Evolutionary conservation across 2,113 vertebrate species (phyloP), one percentile per base, ranked within the genome.

Genomic region (Syrmaticus mikado): DNA sequence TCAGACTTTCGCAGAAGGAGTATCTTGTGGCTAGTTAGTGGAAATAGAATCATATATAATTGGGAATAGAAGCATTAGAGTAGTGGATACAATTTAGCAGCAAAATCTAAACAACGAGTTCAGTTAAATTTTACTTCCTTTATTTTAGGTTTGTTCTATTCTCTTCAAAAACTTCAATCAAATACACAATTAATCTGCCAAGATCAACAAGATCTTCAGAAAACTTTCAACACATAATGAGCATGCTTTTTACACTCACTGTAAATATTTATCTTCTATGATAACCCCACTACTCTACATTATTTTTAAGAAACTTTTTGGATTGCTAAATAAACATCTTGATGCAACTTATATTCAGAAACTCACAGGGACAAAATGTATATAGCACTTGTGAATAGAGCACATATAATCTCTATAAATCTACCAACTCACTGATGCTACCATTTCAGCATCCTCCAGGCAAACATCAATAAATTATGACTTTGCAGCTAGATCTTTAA

Each of bases 201-300:
- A 68, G 30, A 86, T 95, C 90, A 97, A 94, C 34, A 82, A 65
- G 65, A 93, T 82, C 55, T 89, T 96, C 74, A 91, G 77, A 95
- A 90, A 82, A 36, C 48, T 82, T 91, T 43, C 21, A 22, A 84
- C 60, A 93, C 60, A 95, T 77, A 95, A 70, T 13, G 6, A 89
- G 4, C 52, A 72, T 93, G 12, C 55, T 80, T 95, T 95, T 76
- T 74, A 57, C 5, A 86, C 22, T 24, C 72, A 40, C 11, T 81
- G 18, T 91, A 96, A 95, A 95, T 97, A 96, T 95, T 97, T 97
- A 79, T 36, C 76, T 92, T 96, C 86, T 67, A 65, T 40, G 50
- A 86, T 91, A 95, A 95, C 89, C 76, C 36, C 55, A 78, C n/a
- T 92, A 87, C 27, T 15, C 83, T 25, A 43, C 81, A 95, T 61